Conservation (phyloP, 1,140 invertebrate species). For the Ganaspis sp. region DNA sequence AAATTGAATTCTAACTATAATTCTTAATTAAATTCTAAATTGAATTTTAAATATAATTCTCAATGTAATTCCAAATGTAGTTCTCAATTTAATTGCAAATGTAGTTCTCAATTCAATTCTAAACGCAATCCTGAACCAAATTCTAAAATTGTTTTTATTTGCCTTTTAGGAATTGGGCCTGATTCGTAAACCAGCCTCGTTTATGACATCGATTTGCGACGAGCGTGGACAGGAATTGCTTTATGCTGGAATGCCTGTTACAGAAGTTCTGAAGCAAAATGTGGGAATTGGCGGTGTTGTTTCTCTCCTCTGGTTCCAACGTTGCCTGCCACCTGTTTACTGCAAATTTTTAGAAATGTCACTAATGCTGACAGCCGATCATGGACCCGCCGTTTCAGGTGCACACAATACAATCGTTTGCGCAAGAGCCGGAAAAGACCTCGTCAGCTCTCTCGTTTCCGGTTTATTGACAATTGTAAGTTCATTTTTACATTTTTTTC, state of each 20-base stretch:
- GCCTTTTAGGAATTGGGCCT: slow-evolving; percentile 91
- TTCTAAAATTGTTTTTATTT: slow-evolving; percentile 35
- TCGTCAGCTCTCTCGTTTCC: slow-evolving; percentile 96
- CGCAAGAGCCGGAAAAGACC: slow-evolving; percentile 98
- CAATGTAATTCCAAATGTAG: too few species aligned
- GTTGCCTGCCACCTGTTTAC: slow-evolving; percentile 94
- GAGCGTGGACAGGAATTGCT: slow-evolving; percentile 98
- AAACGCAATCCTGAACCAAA: too few species aligned
- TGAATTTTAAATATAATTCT: too few species aligned
- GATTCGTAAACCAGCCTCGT: slow-evolving; percentile 98
- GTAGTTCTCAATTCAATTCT: too few species aligned
- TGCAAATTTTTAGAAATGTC: slow-evolving; percentile 99
- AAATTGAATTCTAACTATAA: too few species aligned
- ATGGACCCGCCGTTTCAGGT: slow-evolving; percentile 98
- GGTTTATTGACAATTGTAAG: slow-evolving; percentile 98
- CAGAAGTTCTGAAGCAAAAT: slow-evolving; percentile 91
- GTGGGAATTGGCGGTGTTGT: slow-evolving; percentile 98
- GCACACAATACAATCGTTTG: slow-evolving; percentile 99
- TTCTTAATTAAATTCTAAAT: too few species aligned
- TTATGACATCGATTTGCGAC: slow-evolving; percentile 99
- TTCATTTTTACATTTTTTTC: slow-evolving; percentile 53
- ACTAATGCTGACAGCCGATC: slow-evolving; percentile 99
- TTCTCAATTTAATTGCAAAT: too few species aligned
- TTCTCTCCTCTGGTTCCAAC: slow-evolving; percentile 98
- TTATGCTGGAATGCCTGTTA: slow-evolving; percentile 99